Percentiles rank a stretch among this genome's conserved stretches.
Conservation (phyloP, 2,113 vertebrate genomes). For the Oryzias melastigma region DNA sequence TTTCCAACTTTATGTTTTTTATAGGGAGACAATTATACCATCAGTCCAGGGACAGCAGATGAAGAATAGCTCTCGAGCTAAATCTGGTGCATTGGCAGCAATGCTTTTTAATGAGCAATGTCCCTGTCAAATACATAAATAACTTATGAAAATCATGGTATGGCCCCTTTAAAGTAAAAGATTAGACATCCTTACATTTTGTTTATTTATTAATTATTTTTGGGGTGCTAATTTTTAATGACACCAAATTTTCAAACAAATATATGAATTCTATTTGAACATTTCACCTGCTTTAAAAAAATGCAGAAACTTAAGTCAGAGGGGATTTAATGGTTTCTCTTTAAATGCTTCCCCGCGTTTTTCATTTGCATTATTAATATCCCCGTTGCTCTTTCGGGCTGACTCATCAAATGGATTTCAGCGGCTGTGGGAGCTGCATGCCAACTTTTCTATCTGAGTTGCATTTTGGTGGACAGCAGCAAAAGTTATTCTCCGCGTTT, state of each 20-base stretch:
- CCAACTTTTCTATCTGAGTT: conserved; percentile 19
- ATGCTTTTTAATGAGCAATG: too few relatives aligned
- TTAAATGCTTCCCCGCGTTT: conserved; percentile 72
- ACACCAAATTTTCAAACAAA: conserved; percentile 17
- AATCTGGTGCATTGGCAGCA: too few relatives aligned
- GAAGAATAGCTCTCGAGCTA: too few relatives aligned
- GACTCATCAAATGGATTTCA: conserved; percentile 72
- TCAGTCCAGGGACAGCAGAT: too few relatives aligned
- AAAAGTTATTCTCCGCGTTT: background rate
- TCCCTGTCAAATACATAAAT: too few relatives aligned
- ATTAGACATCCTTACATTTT: too few relatives aligned
- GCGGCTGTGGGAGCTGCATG: conserved; percentile 50
- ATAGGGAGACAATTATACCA: too few relatives aligned
- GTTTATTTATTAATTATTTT: too few relatives aligned
- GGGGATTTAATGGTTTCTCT: conserved; percentile 65
- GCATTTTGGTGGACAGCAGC: conserved; percentile 40
- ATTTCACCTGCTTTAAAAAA: conserved; percentile 53
- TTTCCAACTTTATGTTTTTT: too few relatives aligned
- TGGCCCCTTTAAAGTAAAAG: too few relatives aligned
- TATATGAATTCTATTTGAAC: conserved; percentile 42
- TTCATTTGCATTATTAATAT: conserved; percentile 77
- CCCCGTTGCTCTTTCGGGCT: conserved; percentile 49
- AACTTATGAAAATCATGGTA: too few relatives aligned
- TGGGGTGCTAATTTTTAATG: background rate
- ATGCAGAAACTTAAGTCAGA: conserved; percentile 66